These are phyloP conservation scores for Dichetophora obliterata DNA, from an alignment of 2,888 invertebrate genomes.

Conservation along the genomic window DNA sequence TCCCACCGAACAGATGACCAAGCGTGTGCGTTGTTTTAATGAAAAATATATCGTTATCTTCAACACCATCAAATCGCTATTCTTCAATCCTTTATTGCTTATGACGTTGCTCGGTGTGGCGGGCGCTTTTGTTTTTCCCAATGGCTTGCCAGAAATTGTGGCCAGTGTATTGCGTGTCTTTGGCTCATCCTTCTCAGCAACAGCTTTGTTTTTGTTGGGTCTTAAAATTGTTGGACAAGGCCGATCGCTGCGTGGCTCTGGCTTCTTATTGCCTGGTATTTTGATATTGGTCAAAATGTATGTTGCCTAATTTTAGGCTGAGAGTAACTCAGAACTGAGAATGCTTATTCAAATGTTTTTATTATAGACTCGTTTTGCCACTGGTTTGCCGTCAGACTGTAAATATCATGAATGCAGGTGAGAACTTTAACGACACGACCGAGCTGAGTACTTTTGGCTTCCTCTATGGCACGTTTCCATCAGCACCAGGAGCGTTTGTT, in stretches of 20 bases:
- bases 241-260: constrained; percentile 81
- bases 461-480: constrained; percentile 94
- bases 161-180: constrained; percentile 83
- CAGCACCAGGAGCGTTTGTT: constrained; percentile 96
- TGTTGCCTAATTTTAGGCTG: constrained; percentile 64
- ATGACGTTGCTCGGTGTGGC: constrained; percentile 93
- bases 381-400: constrained; percentile 89
- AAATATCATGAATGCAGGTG: constrained; percentile 79
- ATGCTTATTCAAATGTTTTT: not conserved
- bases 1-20: constrained; percentile 58
- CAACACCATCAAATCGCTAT: constrained; percentile 78
- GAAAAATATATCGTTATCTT: constrained; percentile 60
- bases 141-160: constrained; percentile 81
- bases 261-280: constrained; percentile 85
- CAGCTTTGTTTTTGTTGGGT: constrained; percentile 91
- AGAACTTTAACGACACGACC: constrained; percentile 79
- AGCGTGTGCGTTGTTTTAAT: constrained; percentile 58
- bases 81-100: constrained; percentile 89
- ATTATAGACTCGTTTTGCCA: constrained; percentile 80
- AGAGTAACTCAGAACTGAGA: not conserved
- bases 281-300: constrained; percentile 91
- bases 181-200: constrained; percentile 91
- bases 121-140: constrained; percentile 85
- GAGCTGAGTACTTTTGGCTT: constrained; percentile 94
- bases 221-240: constrained; percentile 93